Conservation (phyloP, 2,797 vertebrate species). For the Cuculus canorus region DNA sequence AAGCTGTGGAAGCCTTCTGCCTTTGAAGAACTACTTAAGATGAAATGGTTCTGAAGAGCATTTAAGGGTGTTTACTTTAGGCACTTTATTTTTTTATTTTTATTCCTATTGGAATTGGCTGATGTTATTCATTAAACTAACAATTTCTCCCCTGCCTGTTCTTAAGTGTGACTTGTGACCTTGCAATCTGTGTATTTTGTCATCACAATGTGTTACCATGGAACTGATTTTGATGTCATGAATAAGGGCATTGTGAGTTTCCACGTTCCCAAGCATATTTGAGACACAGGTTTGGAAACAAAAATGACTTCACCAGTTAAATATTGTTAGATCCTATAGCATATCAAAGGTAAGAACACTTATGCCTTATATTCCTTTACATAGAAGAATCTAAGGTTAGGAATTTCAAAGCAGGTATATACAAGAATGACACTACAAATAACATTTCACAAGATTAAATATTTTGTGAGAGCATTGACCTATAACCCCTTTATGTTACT, state of each 20-base stretch:
- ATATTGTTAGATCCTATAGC: slow-evolving; percentile 73
- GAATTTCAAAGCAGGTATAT: slow-evolving; percentile 68
- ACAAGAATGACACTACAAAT: slow-evolving; percentile 59
- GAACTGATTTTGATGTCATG: slow-evolving; percentile 75
- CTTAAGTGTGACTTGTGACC: slow-evolving; percentile 76
- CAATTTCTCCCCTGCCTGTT: slow-evolving; percentile 67
- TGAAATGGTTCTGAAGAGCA: slow-evolving; percentile 72
- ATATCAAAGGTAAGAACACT: slow-evolving; percentile 72
- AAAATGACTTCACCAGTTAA: slow-evolving; percentile 77
- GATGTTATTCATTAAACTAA: slow-evolving; percentile 76
- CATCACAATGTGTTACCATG: slow-evolving; percentile 76
- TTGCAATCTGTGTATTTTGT: slow-evolving; percentile 74
- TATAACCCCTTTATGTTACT: slow-evolving; percentile 51
- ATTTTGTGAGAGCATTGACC: slow-evolving; percentile 59
- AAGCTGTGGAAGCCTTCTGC: slow-evolving; percentile 39
- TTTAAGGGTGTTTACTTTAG: slow-evolving; percentile 69
- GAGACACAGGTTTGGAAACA: slow-evolving; percentile 72
- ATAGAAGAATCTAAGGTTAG: slow-evolving; percentile 53
- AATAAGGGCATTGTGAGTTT: slow-evolving; percentile 77
- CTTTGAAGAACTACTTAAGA: slow-evolving; percentile 71
- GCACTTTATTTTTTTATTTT: slow-evolving; percentile 67
- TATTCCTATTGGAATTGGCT: slow-evolving; percentile 61
- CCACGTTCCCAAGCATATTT: slow-evolving; percentile 74
- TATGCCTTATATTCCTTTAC: slow-evolving; percentile 64
- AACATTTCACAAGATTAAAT: slow-evolving; percentile 67